A percentile compares a stretch with the other conserved stretches of the same genome.
These are phyloP conservation scores for Anguilla japonica DNA, from an alignment of 2,113 vertebrate genomes.

Conservation along the genomic window DNA sequence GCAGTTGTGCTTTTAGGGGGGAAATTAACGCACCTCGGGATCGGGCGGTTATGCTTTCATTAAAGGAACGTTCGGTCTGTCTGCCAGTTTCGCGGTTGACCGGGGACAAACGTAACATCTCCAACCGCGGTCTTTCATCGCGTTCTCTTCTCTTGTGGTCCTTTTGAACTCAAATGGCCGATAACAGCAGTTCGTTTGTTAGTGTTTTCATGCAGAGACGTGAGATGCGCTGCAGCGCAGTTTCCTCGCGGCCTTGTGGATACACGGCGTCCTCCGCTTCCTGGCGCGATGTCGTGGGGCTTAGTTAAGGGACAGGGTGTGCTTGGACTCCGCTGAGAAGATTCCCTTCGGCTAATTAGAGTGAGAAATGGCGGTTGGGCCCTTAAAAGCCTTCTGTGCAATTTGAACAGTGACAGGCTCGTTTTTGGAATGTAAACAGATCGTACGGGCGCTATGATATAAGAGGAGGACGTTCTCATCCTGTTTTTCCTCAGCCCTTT, in stretches of 20 bases:
- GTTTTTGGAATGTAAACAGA: slow-evolving; percentile 53
- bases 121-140: background rate
- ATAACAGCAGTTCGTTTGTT: background rate
- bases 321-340: slow-evolving; percentile 30
- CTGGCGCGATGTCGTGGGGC: background rate
- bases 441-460: slow-evolving; percentile 47
- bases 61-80: background rate
- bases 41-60: background rate
- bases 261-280: background rate
- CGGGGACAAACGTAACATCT: background rate
- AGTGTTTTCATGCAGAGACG: background rate
- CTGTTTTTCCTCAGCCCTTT: background rate
- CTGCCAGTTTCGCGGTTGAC: background rate
- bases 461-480: slow-evolving; percentile 23
- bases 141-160: background rate
- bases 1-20: background rate
- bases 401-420: slow-evolving; percentile 43
- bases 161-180: slow-evolving; percentile 18
- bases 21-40: background rate
- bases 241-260: slow-evolving; percentile 3
- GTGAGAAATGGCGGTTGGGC: slow-evolving; percentile 43
- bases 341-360: slow-evolving; percentile 44
- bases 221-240: slow-evolving; percentile 32
- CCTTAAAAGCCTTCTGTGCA: slow-evolving; percentile 36
- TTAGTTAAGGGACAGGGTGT: background rate